Evolutionary conservation across 2,113 vertebrate genomes (phyloP).

Genomic region (Solea solea): DNA sequence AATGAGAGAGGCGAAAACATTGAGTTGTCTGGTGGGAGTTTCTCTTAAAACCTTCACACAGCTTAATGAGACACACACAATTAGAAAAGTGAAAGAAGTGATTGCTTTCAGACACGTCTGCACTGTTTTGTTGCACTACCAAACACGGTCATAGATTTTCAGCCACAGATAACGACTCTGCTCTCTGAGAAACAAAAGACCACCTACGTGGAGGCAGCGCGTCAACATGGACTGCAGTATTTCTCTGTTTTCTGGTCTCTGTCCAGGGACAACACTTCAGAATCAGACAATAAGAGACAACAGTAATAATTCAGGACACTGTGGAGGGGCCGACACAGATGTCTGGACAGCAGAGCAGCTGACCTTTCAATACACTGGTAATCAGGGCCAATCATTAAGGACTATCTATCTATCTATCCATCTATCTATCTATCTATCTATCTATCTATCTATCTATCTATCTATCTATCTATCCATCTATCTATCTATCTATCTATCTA

Average conservation of each 20-base stretch:
- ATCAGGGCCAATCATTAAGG: constrained; percentile 77
- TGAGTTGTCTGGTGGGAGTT: constrained; percentile 40
- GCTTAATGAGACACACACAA: too few species aligned
- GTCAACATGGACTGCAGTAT: constrained; percentile 10
- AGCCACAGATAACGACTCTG: constrained; percentile 57
- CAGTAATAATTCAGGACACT: constrained; percentile 30
- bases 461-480: too few species aligned
- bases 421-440: too few species aligned
- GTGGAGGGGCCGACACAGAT: constrained; percentile 24
- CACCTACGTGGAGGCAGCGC: constrained; percentile 29
- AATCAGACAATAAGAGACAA: constrained; percentile 48
- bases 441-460: too few species aligned
- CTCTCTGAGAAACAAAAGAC: constrained; percentile 45
- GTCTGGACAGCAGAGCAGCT: constrained; percentile 67
- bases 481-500: too few species aligned
- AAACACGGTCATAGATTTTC: constrained; percentile 63
- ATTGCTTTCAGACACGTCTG: constrained; percentile 77
- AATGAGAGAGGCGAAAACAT: neutral
- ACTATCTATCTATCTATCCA: too few species aligned
- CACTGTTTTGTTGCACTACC: constrained; percentile 65
- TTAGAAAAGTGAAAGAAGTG: too few species aligned
- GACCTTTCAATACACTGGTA: constrained; percentile 71
- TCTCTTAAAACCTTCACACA: too few species aligned
- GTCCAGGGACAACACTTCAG: constrained; percentile 32
- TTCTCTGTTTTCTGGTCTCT: constrained; percentile 41